Evolutionary conservation across 2,113 vertebrate species (phyloP).

Genomic region (Jacana jacana): DNA sequence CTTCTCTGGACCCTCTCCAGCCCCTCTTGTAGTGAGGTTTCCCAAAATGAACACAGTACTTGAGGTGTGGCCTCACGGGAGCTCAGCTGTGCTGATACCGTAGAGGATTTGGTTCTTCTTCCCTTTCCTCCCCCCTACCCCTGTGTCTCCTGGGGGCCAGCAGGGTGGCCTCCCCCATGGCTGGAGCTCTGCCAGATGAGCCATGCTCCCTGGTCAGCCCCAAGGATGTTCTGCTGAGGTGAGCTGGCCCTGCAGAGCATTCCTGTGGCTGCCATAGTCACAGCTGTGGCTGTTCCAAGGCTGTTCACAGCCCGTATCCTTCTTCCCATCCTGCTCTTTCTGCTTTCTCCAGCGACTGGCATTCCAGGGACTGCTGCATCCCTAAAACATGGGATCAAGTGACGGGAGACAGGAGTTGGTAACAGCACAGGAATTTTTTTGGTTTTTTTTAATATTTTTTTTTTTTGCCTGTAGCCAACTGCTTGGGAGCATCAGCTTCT

Average conservation of each 20-base stretch:
- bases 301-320: background rate
- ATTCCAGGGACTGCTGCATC: background rate
- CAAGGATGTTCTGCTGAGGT: background rate
- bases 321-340: background rate
- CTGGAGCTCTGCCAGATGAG: background rate
- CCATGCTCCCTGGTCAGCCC: background rate
- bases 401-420: background rate
- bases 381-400: background rate
- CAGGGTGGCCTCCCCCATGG: rapidly evolving
- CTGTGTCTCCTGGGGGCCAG: background rate
- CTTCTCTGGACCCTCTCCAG: background rate
- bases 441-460: background rate
- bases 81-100: background rate
- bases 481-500: background rate
- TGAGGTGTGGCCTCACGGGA: background rate
- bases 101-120: background rate
- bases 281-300: background rate
- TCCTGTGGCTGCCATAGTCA: background rate
- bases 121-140: background rate
- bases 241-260: background rate
- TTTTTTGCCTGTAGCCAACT: background rate
- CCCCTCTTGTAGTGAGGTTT: background rate
- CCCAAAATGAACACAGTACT: background rate
- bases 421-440: no score
- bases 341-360: background rate